These are phyloP conservation scores for Ariopsis seemanni DNA, from an alignment of 2,113 vertebrate genomes.

Conservation along the genomic window DNA sequence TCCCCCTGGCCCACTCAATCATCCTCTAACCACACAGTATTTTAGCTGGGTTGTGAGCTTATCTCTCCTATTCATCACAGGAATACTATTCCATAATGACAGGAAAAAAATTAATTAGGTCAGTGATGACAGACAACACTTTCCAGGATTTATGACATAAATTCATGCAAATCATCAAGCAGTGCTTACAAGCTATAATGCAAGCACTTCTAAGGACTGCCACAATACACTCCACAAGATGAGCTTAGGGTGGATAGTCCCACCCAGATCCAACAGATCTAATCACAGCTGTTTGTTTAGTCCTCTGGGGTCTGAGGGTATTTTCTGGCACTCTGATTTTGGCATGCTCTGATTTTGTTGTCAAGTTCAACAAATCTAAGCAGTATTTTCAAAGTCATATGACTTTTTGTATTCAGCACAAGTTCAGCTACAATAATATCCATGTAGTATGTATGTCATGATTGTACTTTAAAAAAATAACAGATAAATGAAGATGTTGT, in stretches of 20 bases:
- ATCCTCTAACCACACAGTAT: background rate
- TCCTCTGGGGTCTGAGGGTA: no score
- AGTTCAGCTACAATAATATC: no score
- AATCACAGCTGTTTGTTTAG: slow-evolving; percentile 48
- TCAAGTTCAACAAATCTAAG: no score
- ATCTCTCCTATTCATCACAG: slow-evolving; percentile 22
- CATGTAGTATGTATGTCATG: no score
- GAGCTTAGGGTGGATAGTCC: slow-evolving; percentile 48
- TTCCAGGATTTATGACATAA: slow-evolving; percentile 43
- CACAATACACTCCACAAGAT: background rate
- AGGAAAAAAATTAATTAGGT: slow-evolving; percentile 47
- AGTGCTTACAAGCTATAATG: slow-evolving; percentile 32
- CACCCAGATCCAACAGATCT: slow-evolving; percentile 49
- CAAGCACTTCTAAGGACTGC: slow-evolving; percentile 36
- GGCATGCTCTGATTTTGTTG: no score
- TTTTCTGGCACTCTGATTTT: no score
- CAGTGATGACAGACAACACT: slow-evolving; percentile 40
- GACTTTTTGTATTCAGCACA: no score
- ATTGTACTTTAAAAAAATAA: no score
- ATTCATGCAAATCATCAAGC: slow-evolving; percentile 26
- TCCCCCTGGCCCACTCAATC: background rate
- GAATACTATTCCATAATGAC: slow-evolving; percentile 18
- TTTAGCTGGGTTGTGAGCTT: slow-evolving; percentile 19
- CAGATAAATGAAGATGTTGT: no score
- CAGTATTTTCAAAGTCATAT: no score